Base-by-base conservation (phyloP, 2,888 invertebrate species). In the Formica aserva region DNA sequence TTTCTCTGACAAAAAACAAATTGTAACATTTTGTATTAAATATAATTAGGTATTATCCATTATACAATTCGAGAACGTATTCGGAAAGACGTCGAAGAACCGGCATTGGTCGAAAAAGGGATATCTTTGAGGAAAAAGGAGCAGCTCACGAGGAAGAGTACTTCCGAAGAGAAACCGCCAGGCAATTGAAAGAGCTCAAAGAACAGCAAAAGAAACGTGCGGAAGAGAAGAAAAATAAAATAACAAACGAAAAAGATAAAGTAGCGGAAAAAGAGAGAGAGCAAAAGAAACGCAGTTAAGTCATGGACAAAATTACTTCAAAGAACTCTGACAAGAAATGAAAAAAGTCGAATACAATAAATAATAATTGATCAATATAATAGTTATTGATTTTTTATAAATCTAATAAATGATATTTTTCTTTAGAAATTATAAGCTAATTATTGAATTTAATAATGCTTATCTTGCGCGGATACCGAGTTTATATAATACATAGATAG, bases 131-230 rank as follows among this genome's bases (percentile, higher is more conserved):
- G 48, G 94, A 94, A 76, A 89, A 85, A 84, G 88, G 91, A 0
- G 90, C 92, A 0, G 94, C 94, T 3, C 92, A 86, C n/a, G 91
- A 94, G 66, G 93, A 93, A 0, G 92, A 92, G 76, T 94, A 94
- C 80, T 94, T 94, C 67, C 91, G 93, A 0, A 92, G 80, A 72
- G 91, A 93, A 76, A 92, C 92, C 0, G 89, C 86, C 0, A 89
- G 92, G n/a, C 94, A 94, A 74, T 86, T 94, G 38, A 55, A 88
- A 41, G 88, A 91, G 60, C 69, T 94, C 0, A 87, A 55, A 65
- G 85, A 90, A 52, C 80, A 88, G 66, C 67, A 66, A 45, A 35
- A 74, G 11, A 55, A 76, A 38, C 41, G 57, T 13, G 78, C 69
- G 62, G 83, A 86, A 75, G 66, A 71, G 55, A 72, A 83, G 52